A percentile compares a stretch with the other conserved stretches of the same genome.
phyloP scores from a whole-genome alignment of 2,797 vertebrate species.

The Allobates femoralis region DNA sequence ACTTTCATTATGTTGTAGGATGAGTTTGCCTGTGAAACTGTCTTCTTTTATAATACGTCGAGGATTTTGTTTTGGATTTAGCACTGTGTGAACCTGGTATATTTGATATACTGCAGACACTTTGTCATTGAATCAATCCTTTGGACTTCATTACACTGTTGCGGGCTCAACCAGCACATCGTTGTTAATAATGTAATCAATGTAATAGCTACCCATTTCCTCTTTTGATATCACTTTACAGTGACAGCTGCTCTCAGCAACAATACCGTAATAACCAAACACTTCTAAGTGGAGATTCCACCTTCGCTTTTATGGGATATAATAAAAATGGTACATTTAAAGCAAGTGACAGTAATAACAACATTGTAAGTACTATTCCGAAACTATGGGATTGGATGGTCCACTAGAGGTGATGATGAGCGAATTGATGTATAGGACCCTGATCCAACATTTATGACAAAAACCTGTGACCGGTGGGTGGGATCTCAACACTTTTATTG shows the following conservation, averaged over 20 bases:
- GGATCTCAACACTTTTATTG: no score
- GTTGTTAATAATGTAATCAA: conserved; percentile 46
- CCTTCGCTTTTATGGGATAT: background rate
- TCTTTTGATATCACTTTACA: conserved; percentile 22
- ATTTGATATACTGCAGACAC: conserved; percentile 13
- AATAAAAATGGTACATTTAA: conserved; percentile 19
- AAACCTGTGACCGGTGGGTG: no score
- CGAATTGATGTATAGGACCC: no score
- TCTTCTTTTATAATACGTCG: background rate
- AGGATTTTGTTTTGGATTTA: background rate
- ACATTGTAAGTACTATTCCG: background rate
- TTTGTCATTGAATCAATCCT: conserved; percentile 19
- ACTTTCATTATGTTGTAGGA: background rate
- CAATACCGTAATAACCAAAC: conserved; percentile 27
- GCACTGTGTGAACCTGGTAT: background rate
- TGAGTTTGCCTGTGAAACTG: background rate
- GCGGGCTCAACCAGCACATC: background rate
- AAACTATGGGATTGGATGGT: background rate
- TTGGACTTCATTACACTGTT: conserved; percentile 18
- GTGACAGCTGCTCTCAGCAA: conserved; percentile 28
- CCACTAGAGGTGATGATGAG: background rate
- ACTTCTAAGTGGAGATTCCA: conserved; percentile 1
- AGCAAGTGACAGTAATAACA: background rate
- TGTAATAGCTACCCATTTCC: conserved; percentile 45
- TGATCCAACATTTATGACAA: no score